Percentiles rank a stretch among this genome's conserved stretches.
Evolutionary conservation across 2,888 invertebrate genomes (phyloP).

Genomic region (Seira ritae): DNA sequence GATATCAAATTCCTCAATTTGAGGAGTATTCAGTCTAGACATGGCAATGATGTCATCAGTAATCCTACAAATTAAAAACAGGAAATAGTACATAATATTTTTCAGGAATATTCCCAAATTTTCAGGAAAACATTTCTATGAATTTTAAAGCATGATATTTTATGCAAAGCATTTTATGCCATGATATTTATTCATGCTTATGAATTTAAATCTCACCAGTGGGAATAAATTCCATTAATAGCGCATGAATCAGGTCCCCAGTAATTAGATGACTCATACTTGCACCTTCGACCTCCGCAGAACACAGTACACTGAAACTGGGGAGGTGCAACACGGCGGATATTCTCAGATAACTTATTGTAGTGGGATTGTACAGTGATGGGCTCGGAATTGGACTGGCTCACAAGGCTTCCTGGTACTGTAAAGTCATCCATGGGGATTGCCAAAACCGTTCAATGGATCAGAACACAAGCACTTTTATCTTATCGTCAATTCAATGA

Average conservation of each 20-base stretch:
- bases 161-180: too few species aligned
- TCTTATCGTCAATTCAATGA: neutral
- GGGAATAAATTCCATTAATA: constrained; percentile 88
- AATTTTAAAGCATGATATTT: too few species aligned
- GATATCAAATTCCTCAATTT: constrained; percentile 85
- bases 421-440: constrained; percentile 72
- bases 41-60: constrained; percentile 92
- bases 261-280: constrained; percentile 84
- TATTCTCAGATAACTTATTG: constrained; percentile 77
- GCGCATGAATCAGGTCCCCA: constrained; percentile 82
- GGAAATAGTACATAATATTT: neutral
- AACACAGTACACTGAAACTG: constrained; percentile 87
- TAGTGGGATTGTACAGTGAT: constrained; percentile 74
- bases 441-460: neutral
- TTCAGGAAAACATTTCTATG: too few species aligned
- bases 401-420: constrained; percentile 58
- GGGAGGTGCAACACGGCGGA: constrained; percentile 82
- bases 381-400: constrained; percentile 69
- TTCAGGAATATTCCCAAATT: neutral
- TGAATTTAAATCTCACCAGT: constrained; percentile 86
- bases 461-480: neutral
- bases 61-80: constrained; percentile 80
- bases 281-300: constrained; percentile 89
- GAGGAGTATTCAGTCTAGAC: constrained; percentile 87
- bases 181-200: too few species aligned